Conservation (phyloP, 2,113 vertebrate species). For the Actinemys pallida region DNA sequence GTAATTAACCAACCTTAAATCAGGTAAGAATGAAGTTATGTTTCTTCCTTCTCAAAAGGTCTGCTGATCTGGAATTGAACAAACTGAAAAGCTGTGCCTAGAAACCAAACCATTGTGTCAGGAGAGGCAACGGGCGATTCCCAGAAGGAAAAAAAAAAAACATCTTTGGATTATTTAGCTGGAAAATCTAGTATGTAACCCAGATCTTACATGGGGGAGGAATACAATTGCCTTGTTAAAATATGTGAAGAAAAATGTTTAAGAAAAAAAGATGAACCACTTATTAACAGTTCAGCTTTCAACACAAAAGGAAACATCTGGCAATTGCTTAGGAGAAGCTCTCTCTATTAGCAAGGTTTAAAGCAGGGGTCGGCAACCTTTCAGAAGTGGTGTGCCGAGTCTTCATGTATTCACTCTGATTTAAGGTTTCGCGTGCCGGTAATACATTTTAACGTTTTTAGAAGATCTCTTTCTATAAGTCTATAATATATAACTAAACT, state of each 20-base stretch:
- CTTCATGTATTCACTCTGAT: too few relatives aligned
- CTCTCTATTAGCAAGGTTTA: not conserved
- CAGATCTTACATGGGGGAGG: not conserved
- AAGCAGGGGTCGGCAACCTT: too few relatives aligned
- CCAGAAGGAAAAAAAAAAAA: not conserved
- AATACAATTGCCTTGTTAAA: not conserved
- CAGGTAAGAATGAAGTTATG: not conserved
- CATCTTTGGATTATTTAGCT: not conserved
- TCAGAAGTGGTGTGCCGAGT: too few relatives aligned
- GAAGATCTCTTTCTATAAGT: too few relatives aligned
- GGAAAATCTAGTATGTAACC: not conserved
- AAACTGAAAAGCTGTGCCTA: not conserved
- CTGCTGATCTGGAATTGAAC: not conserved
- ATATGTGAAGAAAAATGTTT: not conserved
- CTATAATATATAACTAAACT: too few relatives aligned
- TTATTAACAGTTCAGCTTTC: not conserved
- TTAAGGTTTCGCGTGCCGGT: too few relatives aligned
- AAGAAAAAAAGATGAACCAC: not conserved
- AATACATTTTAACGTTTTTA: too few relatives aligned
- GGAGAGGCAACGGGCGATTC: not conserved
- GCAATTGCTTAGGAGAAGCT: not conserved
- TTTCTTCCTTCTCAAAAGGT: not conserved
- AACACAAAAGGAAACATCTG: not conserved
- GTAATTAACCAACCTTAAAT: not conserved
- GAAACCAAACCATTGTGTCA: not conserved